Base-by-base conservation (phyloP, 2,797 vertebrate genomes). In the Melanitta fusca region DNA sequence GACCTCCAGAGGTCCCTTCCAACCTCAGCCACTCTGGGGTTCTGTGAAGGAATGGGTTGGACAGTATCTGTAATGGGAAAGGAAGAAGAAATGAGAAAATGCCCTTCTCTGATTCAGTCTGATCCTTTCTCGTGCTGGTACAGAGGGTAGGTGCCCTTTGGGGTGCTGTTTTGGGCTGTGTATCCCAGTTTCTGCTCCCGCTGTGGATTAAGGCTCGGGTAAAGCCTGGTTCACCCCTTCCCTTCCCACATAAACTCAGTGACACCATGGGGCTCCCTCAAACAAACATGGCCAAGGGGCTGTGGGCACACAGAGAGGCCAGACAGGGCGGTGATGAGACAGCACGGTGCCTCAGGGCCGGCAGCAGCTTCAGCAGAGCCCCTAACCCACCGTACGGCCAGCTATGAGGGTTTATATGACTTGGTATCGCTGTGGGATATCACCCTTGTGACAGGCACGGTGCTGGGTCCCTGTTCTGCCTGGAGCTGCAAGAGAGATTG, bases 371-470 rank as follows among this genome's bases (percentile, higher is more conserved):
- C 80, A 38, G 8, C 18, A 3, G 32, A 73, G 39, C 49, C 21
- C 32, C 60, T 75, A 6, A 1, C 43, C 41, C n/a, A 39, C 32
- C 38, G 0, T 5, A 2, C 2, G 5, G 6, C 64, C 11, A 7
- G 56, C 45, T 36, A 14, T 9, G 3, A 10, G 1, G 47, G 57
- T 8, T 8, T 13, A 6, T 25, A 9, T 0, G 8, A 43, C 18
- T 43, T 8, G 43, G 43, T 43, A 43, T 43, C 8, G 5, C 68
- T 22, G 13, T 0, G 38, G 43, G 41, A n/a, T 14, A 11, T 21
- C 6, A 3, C 3, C 2, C 36, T 21, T 18, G 22, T 0, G 6
- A 16, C 56, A 57, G 56, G 49, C 27, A 27, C n/a, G 8, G 64
- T 0, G 1, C 39, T 3, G 1, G 54, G 39, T 15, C 17, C 25